Base-by-base conservation (phyloP, 2,113 vertebrate species). In the Perognathus longimembris region DNA sequence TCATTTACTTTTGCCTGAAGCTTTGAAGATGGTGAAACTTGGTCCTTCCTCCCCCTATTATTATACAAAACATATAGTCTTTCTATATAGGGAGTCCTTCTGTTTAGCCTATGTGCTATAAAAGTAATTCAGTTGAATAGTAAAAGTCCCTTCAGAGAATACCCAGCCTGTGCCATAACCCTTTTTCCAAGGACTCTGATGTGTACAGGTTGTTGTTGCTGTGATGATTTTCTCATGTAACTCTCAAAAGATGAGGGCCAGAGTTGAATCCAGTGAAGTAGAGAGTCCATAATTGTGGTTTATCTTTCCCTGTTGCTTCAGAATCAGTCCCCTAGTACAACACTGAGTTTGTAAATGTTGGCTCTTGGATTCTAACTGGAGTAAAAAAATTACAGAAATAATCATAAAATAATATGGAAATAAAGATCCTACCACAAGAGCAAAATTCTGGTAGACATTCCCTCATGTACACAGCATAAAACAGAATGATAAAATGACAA, bases 371-470 rank as follows among this genome's bases (percentile, higher is more conserved):
- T 71, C 76, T 78, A 67, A 76, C 26, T 64, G 1, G 28, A 93
- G 32, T 83, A 20, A 91, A 66, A 93, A 79, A 77, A 64, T 36
- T 54, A 22, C 38, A 59, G 80, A 80, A 89, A 87, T 76, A 74
- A 82, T 20, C 8, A 81, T 57, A 73, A 93, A 57, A 71, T 75
- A 50, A 77, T 81, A 66, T 30, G n/a, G 14, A 54, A 87, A 84
- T 84, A 61, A 69, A 59, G 64, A 78, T 71, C 54, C 34, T 54
- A 42, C 63, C 24, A 61, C 11, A 91, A 32, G 7, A 81, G 74
- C 54, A 71, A 70, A 85, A 15, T 67, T 79, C 12, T 86, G 22
- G 79, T 17, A 50, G 21, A 82, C 9, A 45, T 7, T 61, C 1
- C 64, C 40, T 84, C 38, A 73, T n/a, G 78, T 73, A 80, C 82